Evolutionary conservation across 2,797 vertebrate genomes (phyloP).

Genomic region (Eulemur coronatus): DNA sequence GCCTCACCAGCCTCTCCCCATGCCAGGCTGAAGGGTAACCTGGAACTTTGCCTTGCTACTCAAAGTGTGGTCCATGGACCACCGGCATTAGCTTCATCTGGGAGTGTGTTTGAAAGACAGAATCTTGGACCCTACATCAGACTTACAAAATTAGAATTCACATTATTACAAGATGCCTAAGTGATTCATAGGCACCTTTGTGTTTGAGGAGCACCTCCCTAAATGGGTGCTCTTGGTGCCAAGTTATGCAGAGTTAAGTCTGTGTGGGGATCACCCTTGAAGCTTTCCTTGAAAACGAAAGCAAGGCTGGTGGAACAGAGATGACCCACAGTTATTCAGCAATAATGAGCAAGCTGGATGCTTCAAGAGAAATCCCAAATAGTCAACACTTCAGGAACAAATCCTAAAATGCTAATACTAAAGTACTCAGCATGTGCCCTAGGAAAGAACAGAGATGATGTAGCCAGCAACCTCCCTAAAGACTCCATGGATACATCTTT

Average conservation of each 20-base stretch:
- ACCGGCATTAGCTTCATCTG: background rate
- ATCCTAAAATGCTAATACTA: background rate
- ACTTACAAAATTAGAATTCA: background rate
- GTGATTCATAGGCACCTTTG: background rate
- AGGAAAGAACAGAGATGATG: background rate
- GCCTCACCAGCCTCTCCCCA: background rate
- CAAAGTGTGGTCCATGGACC: background rate
- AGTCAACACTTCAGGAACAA: background rate
- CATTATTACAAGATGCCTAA: background rate
- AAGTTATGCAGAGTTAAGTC: background rate
- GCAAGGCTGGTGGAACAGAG: background rate
- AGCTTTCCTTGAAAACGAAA: slow-evolving; percentile 16
- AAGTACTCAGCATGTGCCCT: background rate
- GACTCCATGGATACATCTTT: background rate
- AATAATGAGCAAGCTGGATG: background rate
- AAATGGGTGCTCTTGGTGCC: background rate
- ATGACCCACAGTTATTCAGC: background rate
- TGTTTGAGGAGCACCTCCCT: background rate
- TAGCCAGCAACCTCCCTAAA: background rate
- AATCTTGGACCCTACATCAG: background rate
- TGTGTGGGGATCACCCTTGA: background rate
- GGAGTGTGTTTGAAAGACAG: background rate
- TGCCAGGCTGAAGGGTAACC: background rate
- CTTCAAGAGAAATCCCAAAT: slow-evolving; percentile 8
- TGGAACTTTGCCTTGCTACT: background rate